Conservation (phyloP, 1,140 invertebrate genomes). For the Babylonia areolata region DNA sequence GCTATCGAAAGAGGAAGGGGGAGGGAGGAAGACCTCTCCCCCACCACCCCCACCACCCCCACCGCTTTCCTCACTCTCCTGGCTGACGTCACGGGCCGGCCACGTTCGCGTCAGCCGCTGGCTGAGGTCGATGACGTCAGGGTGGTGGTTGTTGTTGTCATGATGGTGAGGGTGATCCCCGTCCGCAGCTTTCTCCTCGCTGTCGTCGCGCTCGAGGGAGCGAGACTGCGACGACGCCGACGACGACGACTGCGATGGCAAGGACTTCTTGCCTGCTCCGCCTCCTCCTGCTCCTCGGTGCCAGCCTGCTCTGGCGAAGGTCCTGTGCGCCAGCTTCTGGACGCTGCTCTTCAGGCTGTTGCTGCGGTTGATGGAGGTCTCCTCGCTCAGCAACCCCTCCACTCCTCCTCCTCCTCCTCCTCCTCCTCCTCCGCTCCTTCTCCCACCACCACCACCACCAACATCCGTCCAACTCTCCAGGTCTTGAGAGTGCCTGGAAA, state of each 20-base stretch:
- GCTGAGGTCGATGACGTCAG: slow-evolving; percentile 45
- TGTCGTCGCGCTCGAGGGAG: neutral
- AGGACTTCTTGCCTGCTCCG: neutral
- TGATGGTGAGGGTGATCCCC: neutral
- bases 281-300: slow-evolving; percentile 29
- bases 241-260: no score
- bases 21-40: neutral
- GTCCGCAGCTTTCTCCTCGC: slow-evolving; percentile 20
- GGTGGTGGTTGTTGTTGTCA: neutral
- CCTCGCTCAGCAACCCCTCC: slow-evolving; percentile 5
- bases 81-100: slow-evolving; percentile 3
- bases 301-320: slow-evolving; percentile 47
- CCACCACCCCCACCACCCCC: neutral
- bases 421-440: neutral
- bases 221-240: no score
- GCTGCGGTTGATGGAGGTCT: slow-evolving; percentile 43
- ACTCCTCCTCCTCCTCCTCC: neutral
- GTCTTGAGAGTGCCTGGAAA: neutral
- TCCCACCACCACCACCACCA: neutral
- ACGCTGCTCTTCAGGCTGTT: slow-evolving; percentile 58
- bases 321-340: slow-evolving; percentile 45
- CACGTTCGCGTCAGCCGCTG: slow-evolving; percentile 2
- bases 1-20: slow-evolving; percentile 13
- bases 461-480: neutral
- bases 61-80: neutral